Evolutionary conservation across 2,888 invertebrate species (phyloP), one percentile per base, ranked within the genome.

Genomic region (Thecocarcelia acutangulata): DNA sequence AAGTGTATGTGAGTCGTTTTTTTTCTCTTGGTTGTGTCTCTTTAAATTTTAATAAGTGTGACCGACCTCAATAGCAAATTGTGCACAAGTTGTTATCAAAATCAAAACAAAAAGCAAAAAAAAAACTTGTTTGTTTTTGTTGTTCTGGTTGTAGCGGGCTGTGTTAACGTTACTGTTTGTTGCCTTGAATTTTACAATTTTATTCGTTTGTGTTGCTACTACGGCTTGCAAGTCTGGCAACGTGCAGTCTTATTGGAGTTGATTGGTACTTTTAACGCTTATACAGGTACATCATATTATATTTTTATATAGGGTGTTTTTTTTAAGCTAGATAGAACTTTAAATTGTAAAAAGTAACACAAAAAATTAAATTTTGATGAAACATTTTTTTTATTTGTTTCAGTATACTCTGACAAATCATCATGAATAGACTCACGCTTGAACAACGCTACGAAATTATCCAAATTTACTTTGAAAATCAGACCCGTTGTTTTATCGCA

Each of bases 11-110:
- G 17, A 33, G 12, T 9, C 11, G 4, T 33, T 3, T 13, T 1
- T 58, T 64, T 44, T 54, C 40, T 42, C 61, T 37, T 37, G 37
- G 12, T 42, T 28, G 11, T 56, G 61, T 66, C 54, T 48, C 54
- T 63, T 2, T 6, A 13, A 50, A 17, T 68, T 24, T 50, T 58
- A 12, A 21, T 58, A 48, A 37, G 56, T 61, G 70, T 69, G 77
- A 69, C 56, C 81, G 73, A 64, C 73, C 73, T 63, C 56, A 77
- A 63, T 73, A 73, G 68, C 59, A 68, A 68, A 72, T 66, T 61
- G 42, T 64, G 21, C 50, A 50, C 56, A 66, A 78, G 44, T 64
- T 64, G 64, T 40, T 72, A 19, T 40, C 24, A 24, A 24, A 3
- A 61, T 68, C 48, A 28, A 58, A n/a, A 50, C 28, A 56, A 70